A percentile compares a stretch with the other conserved stretches of the same genome.
phyloP scores from a whole-genome alignment of 1,140 invertebrate species.

The Habropoda laboriosa region DNA sequence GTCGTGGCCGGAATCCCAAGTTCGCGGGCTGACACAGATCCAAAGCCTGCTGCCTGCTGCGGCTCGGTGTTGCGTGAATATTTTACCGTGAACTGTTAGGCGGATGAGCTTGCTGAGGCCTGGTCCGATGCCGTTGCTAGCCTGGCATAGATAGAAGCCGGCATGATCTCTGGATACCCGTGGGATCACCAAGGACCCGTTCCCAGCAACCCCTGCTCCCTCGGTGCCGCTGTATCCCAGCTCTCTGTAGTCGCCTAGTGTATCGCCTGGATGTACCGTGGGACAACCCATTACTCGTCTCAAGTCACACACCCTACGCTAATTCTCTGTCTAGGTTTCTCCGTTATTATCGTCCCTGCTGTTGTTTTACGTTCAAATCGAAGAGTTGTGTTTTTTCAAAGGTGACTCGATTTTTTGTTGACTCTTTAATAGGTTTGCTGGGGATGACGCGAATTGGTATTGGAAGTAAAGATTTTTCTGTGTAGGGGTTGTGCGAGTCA shows the following conservation, averaged over 20 bases:
- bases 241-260: conserved; percentile 77
- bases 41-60: conserved; percentile 10
- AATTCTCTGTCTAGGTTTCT: conserved; percentile 1
- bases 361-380: too few species aligned
- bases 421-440: too few species aligned
- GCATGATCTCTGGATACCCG: conserved; percentile 83
- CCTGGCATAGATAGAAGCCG: conserved; percentile 84
- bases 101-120: conserved; percentile 86
- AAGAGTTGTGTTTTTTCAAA: neutral
- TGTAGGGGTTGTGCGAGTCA: too few species aligned
- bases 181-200: conserved; percentile 84
- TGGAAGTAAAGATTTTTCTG: too few species aligned
- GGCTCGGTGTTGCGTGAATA: conserved; percentile 70
- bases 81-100: conserved; percentile 86
- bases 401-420: neutral
- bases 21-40: conserved; percentile 27
- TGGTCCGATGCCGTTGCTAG: conserved; percentile 85
- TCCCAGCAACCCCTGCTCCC: conserved; percentile 76
- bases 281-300: conserved; percentile 38
- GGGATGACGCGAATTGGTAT: too few species aligned
- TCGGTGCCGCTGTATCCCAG: conserved; percentile 77
- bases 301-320: neutral
- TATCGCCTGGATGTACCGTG: conserved; percentile 70
- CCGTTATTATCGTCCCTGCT: conserved; percentile 1
- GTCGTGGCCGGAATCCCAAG: conserved; percentile 39